phyloP scores from a whole-genome alignment of 2,888 invertebrate species.

The Cantharis rustica region DNA sequence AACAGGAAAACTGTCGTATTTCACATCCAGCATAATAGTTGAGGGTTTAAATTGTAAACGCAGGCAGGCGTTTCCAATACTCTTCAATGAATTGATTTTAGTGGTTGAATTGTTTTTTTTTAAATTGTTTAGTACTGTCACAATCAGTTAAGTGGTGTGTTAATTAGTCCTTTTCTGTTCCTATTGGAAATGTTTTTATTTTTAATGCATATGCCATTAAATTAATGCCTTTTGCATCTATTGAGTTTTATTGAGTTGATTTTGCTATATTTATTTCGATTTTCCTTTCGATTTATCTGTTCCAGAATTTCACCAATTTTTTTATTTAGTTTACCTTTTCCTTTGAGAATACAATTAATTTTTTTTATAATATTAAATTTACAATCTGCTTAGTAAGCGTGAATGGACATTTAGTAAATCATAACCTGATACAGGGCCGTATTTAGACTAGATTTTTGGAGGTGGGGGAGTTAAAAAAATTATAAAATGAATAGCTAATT shows the following conservation, averaged over 20 bases:
- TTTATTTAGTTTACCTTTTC: background rate
- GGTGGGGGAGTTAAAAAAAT: too few species aligned
- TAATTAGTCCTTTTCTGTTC: background rate
- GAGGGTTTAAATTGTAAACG: conserved; percentile 28
- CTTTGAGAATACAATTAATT: background rate
- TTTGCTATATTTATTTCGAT: background rate
- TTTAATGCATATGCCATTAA: background rate
- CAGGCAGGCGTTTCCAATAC: conserved; percentile 30
- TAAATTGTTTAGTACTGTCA: background rate
- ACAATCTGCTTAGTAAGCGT: too few species aligned
- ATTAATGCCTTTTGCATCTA: background rate
- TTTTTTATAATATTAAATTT: too few species aligned
- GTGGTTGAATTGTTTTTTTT: background rate
- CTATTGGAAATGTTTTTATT: background rate
- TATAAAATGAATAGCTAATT: too few species aligned
- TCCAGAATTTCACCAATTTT: background rate
- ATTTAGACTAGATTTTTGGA: too few species aligned
- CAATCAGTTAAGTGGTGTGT: background rate
- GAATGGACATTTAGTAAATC: too few species aligned
- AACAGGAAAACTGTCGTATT: conserved; percentile 39
- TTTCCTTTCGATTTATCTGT: background rate
- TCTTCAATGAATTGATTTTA: conserved; percentile 16
- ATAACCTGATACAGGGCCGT: too few species aligned
- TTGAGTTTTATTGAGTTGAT: too few species aligned
- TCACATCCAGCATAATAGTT: conserved; percentile 34